These are phyloP conservation scores for Tragulus kanchil DNA, from an alignment of 2,113 vertebrate genomes.

Conservation along the genomic window DNA sequence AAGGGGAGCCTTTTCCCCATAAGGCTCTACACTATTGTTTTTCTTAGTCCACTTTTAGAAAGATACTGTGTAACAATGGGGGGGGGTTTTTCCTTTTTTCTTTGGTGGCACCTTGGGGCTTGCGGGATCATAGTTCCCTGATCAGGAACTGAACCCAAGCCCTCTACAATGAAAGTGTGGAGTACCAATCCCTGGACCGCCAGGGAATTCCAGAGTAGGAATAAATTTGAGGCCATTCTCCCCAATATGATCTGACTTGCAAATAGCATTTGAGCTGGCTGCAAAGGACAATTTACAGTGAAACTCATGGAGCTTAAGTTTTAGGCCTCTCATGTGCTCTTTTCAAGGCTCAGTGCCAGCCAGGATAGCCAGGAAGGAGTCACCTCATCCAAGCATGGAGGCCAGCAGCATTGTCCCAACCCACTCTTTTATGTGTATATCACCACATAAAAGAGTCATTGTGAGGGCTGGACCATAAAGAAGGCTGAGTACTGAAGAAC, in stretches of 20 bases:
- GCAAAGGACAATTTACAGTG: neutral
- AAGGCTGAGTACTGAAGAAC: neutral
- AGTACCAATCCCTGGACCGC: neutral
- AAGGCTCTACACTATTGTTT: neutral
- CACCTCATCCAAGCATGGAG: neutral
- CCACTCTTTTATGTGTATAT: constrained; percentile 1
- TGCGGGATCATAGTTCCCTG: neutral
- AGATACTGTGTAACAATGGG: neutral
- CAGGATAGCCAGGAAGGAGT: neutral
- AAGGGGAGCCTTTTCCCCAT: neutral
- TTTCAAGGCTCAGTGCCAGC: neutral
- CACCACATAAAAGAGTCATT: neutral
- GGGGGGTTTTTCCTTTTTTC: neutral
- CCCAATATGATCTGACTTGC: neutral
- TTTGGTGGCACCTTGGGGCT: neutral
- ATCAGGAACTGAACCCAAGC: neutral
- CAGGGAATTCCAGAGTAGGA: neutral
- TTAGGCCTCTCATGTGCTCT: neutral
- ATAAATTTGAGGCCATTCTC: neutral
- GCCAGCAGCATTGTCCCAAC: neutral
- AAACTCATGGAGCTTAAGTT: neutral
- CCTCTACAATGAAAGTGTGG: neutral
- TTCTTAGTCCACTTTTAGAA: neutral
- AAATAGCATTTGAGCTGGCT: neutral
- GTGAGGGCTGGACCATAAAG: neutral